phyloP scores from a whole-genome alignment of 2,113 vertebrate genomes.

The Seriola aureovittata region DNA sequence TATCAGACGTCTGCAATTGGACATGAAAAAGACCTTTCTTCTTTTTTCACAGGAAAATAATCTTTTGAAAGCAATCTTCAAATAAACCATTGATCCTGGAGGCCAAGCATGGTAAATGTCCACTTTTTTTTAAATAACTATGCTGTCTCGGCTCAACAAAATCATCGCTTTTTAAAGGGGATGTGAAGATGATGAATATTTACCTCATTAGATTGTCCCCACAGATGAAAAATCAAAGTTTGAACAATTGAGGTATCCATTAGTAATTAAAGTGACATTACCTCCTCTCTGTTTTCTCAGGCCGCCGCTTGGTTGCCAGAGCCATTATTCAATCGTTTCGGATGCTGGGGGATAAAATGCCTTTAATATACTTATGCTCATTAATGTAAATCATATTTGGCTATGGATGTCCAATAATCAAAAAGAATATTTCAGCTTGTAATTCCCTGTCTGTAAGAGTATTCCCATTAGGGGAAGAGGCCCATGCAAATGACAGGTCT shows the following conservation, averaged over 20 bases:
- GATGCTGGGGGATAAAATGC: slow-evolving; percentile 85
- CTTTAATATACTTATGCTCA: slow-evolving; percentile 89
- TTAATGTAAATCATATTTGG: slow-evolving; percentile 91
- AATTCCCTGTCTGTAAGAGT: slow-evolving; percentile 78
- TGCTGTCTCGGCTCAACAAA: slow-evolving; percentile 66
- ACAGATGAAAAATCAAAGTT: slow-evolving; percentile 84
- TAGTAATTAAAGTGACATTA: slow-evolving; percentile 87
- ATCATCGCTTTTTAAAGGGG: slow-evolving; percentile 79
- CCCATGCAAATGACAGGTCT: slow-evolving; percentile 83
- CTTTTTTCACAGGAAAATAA: slow-evolving; percentile 54
- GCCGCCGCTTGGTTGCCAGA: slow-evolving; percentile 75
- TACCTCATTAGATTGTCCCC: slow-evolving; percentile 83
- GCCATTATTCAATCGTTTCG: slow-evolving; percentile 85
- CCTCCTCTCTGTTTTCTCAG: slow-evolving; percentile 72
- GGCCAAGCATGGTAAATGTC: slow-evolving; percentile 64
- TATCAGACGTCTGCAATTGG: slow-evolving; percentile 60
- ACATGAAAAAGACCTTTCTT: slow-evolving; percentile 66
- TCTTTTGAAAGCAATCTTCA: slow-evolving; percentile 78
- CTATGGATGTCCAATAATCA: slow-evolving; percentile 91
- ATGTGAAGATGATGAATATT: slow-evolving; percentile 84
- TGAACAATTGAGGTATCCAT: slow-evolving; percentile 84
- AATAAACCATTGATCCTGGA: slow-evolving; percentile 76
- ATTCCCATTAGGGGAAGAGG: slow-evolving; percentile 84
- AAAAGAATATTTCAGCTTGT: slow-evolving; percentile 87
- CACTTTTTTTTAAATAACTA: slow-evolving; percentile 77